Conservation (phyloP, 2,113 vertebrate genomes). For the Tupaia tana region DNA sequence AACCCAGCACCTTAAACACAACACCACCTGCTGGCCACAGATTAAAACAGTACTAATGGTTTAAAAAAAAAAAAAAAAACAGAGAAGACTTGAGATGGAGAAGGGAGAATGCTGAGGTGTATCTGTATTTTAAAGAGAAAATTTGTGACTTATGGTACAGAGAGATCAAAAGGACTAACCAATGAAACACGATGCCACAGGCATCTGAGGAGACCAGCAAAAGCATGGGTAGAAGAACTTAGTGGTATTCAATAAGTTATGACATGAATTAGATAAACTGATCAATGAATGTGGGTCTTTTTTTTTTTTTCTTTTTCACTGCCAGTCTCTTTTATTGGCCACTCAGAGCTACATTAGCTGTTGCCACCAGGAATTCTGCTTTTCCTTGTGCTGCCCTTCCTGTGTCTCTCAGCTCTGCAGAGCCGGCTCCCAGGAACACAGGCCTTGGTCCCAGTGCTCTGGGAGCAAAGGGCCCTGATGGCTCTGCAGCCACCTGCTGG, state of each 20-base stretch:
- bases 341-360: too few species aligned
- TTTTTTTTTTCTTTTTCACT: not conserved
- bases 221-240: not conserved
- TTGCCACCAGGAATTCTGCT: too few species aligned
- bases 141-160: not conserved
- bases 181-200: not conserved
- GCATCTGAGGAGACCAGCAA: not conserved
- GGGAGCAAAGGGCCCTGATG: too few species aligned
- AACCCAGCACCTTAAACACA: too few species aligned
- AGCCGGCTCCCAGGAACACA: too few species aligned
- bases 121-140: not conserved
- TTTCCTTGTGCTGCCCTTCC: too few species aligned
- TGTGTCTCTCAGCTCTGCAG: too few species aligned
- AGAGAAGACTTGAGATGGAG: not conserved
- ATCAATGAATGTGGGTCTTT: not conserved
- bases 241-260: not conserved
- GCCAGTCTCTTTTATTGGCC: too few species aligned
- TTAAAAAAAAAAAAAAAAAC: not conserved
- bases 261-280: conserved; percentile 1
- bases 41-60: too few species aligned
- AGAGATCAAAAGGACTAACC: not conserved
- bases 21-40: too few species aligned
- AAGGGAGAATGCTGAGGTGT: not conserved
- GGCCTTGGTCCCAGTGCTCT: too few species aligned
- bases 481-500: too few species aligned